Base-by-base conservation (phyloP, 2,113 vertebrate genomes). In the Gallinago media region DNA sequence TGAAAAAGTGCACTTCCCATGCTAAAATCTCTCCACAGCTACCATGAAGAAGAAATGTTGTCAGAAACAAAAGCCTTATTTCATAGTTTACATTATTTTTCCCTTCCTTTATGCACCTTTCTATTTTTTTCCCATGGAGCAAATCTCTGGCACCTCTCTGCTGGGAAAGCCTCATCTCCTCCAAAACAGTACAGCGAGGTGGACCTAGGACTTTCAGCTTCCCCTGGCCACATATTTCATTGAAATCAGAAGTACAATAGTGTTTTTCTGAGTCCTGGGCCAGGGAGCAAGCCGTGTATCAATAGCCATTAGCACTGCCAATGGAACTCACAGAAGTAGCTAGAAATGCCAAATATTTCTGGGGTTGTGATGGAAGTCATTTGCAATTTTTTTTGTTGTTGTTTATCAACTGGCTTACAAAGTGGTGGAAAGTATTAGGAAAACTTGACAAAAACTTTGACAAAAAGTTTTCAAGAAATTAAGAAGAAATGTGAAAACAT, bases 221-320 rank as follows among this genome's bases (percentile, higher is more conserved):
- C 49, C 59, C 88, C 66, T 19, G 72, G 56, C 29, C 36, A 62
- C 32, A 34, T 88, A 52, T 84, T 92, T 77, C 22, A 50, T 27
- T 83, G 55, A 67, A 86, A 86, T 88, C 38, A 94, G 85, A 92
- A 92, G 22, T 34, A 67, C 47, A 84, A 47, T 46, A 42, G 7
- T 66, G 32, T 36, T 93, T 79, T 83, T 38, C 63, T 55, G 63
- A 71, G 67, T 50, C 55, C 56, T 80, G 36, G 50, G n/a, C 32
- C 44, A 42, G 54, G 54, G 47, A 83, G 62, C 34, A 79, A 91
- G 55, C 61, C 6, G 8, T 36, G 42, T 58, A 50, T 85, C 78
- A 88, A 84, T 89, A 92, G 68, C 77, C 73, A 61, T 73, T 62
- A 91, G 80, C 27, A 12, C 68, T 95, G 95, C 72, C 84, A 97